phyloP scores from a whole-genome alignment of 1,140 invertebrate genomes.

The Lepidurus packardi region DNA sequence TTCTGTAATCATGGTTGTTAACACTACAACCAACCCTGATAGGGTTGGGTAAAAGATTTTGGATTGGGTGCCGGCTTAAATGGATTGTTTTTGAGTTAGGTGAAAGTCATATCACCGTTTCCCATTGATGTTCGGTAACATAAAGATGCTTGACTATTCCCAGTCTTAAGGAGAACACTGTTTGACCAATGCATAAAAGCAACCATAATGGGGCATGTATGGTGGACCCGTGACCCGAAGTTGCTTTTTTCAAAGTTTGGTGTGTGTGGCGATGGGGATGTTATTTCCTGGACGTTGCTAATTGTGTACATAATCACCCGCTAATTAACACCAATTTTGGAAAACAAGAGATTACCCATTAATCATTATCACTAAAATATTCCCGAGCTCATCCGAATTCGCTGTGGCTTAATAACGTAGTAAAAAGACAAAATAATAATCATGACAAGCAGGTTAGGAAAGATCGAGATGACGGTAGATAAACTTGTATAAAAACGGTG shows the following conservation, averaged over 20 bases:
- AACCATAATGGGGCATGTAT: not conserved
- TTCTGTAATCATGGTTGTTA: not conserved
- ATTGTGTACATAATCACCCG: slow-evolving; percentile 14
- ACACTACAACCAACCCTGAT: not conserved
- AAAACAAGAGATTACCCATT: slow-evolving; percentile 6
- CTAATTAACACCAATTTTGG: not conserved
- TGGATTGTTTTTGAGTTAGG: not conserved
- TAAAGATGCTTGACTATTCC: not conserved
- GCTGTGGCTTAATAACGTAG: too few species aligned
- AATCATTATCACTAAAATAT: not conserved
- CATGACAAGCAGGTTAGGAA: too few species aligned
- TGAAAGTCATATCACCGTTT: not conserved
- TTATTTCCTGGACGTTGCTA: slow-evolving; percentile 9
- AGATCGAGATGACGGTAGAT: too few species aligned
- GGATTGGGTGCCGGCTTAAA: not conserved
- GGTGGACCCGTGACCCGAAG: not conserved
- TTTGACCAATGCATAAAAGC: slow-evolving; percentile 1
- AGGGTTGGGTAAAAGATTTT: not conserved
- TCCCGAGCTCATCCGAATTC: not conserved
- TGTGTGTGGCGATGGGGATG: not conserved
- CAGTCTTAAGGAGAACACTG: not conserved
- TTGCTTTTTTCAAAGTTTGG: not conserved
- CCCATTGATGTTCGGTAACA: not conserved
- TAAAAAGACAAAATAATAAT: too few species aligned
- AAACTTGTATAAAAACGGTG: too few species aligned